Conservation (phyloP, 2,113 vertebrate genomes). For the Ammodytes dubius region DNA sequence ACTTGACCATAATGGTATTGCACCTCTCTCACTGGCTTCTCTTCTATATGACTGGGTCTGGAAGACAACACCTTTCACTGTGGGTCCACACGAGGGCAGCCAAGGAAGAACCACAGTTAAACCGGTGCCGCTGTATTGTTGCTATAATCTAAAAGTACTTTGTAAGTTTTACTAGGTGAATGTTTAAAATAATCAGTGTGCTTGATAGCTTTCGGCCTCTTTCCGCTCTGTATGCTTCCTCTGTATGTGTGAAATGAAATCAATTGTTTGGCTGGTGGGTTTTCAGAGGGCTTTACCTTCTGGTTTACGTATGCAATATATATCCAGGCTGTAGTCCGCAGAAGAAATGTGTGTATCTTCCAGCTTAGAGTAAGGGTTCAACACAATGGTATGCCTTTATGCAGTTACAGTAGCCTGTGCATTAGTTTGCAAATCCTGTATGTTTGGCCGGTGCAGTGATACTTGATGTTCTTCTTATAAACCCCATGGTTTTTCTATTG, state of each 20-base stretch:
- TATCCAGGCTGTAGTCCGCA: constrained; percentile 42
- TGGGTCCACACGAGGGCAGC: constrained; percentile 58
- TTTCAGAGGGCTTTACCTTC: constrained; percentile 45
- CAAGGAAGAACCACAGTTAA: constrained; percentile 48
- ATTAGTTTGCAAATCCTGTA: constrained; percentile 7
- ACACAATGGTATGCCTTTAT: constrained; percentile 46
- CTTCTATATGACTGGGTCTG: constrained; percentile 28
- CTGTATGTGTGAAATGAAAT: constrained; percentile 63
- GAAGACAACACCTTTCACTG: constrained; percentile 59
- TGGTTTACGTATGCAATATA: constrained; percentile 75
- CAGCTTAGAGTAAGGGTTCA: constrained; percentile 47
- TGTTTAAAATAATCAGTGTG: constrained; percentile 59
- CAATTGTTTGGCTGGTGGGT: constrained; percentile 75
- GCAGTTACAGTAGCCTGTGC: constrained; percentile 52
- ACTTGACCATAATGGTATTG: constrained; percentile 36
- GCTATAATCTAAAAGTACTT: constrained; percentile 41
- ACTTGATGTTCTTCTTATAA: constrained; percentile 7
- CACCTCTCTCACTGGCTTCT: constrained; percentile 20
- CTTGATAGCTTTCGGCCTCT: constrained; percentile 51
- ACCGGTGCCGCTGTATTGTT: constrained; percentile 50
- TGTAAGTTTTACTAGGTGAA: constrained; percentile 69
- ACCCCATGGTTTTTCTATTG: constrained; percentile 1
- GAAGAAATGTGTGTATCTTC: constrained; percentile 4
- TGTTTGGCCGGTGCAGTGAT: constrained; percentile 12
- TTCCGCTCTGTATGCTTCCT: constrained; percentile 52